A percentile compares a stretch with the other conserved stretches of the same genome.
Conservation (phyloP, 23 tunicate genomes). For the Clavelina lepadiformis region DNA sequence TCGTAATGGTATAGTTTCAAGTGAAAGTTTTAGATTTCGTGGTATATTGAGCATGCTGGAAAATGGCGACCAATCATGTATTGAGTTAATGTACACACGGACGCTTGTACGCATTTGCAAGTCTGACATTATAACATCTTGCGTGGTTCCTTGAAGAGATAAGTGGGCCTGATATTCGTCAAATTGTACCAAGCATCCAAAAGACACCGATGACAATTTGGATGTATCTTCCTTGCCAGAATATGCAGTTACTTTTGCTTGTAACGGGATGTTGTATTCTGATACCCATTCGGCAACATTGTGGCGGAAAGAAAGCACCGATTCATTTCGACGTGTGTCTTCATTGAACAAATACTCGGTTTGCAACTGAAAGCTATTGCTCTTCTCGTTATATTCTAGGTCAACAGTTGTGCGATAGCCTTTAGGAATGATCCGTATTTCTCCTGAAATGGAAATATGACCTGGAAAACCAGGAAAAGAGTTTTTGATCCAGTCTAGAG, state of each 20-base stretch:
- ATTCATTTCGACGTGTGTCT: conserved; percentile 9
- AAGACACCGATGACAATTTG: neutral
- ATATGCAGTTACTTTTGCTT: neutral
- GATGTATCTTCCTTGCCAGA: neutral
- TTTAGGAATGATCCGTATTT: neutral
- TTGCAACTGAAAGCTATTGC: neutral
- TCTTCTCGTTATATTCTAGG: neutral
- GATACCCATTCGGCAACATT: neutral
- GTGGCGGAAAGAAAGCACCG: neutral
- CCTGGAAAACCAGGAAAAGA: neutral
- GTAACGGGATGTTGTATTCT: conserved; percentile 2
- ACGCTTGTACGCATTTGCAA: neutral
- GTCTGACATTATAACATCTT: neutral
- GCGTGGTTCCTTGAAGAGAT: neutral
- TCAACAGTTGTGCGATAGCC: neutral
- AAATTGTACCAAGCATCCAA: neutral
- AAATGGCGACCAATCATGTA: neutral
- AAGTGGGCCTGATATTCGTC: neutral
- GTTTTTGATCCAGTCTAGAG: neutral
- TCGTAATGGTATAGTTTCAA: neutral
- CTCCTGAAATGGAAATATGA: conserved; percentile 3
- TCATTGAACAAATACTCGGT: neutral
- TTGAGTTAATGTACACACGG: neutral
- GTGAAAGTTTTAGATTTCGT: neutral
- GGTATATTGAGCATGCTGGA: neutral